Evolutionary conservation across 2,797 vertebrate genomes (phyloP), one percentile per base, ranked within the genome.

Genomic region (Poecilia picta): DNA sequence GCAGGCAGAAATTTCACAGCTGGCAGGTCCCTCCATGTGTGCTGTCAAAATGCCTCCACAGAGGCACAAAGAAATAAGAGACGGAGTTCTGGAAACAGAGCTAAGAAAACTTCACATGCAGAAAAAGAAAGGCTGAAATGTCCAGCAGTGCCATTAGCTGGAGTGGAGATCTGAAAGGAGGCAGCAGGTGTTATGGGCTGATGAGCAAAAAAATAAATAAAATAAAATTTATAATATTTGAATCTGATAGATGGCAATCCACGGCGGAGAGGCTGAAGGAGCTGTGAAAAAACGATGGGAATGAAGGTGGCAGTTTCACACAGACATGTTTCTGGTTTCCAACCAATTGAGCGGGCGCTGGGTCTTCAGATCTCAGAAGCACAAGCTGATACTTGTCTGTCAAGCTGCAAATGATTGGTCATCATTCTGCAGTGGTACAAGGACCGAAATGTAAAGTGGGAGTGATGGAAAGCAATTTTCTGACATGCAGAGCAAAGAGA

Each of bases 11-110:
- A 47, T 66, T 55, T 55, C 25, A 36, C 45, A 49, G 64, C 73
- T 66, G 55, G 45, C 80, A 57, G 75, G 43, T 72, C 66, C 12
- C 72, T 75, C 57, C 73, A 78, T 20, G 53, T 3, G n/a, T 66
- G 46, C 73, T 81, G 75, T 75, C 64, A 70, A 72, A 62, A 74
- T 51, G 10, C 15, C 41, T 72, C 76, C n/a, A 70, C 74, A 73
- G 13, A 41, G 46, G 57, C 41, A 68, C 41, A 57, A 49, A 73
- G 57, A 66, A 57, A 64, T 45, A 18, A 11, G 13, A 25, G 25
- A 59, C 36, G 36, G 73, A 72, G 28, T 64, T 68, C 71, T 33
- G 45, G 49, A 73, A 79, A 59, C 57, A 33, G n/a, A 77, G 18
- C 36, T 46, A 53, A 41, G 15, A 28, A 23, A n/a, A 78, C 23